Evolutionary conservation across 1,140 invertebrate species (phyloP).

Genomic region (Musca domestica): DNA sequence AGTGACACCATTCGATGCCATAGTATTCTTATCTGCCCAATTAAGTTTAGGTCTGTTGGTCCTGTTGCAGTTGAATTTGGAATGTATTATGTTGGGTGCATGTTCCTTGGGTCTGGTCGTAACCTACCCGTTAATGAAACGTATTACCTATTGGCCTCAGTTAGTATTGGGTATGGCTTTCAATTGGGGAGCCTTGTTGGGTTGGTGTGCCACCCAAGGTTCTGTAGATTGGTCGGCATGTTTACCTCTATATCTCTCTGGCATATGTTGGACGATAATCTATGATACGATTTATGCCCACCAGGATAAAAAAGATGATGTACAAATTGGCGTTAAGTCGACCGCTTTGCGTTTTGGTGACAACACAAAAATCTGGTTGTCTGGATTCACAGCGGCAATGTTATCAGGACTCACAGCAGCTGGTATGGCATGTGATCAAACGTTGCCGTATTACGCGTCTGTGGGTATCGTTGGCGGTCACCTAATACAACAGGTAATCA

Average conservation of each 20-base stretch:
- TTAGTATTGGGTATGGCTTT: slow-evolving; percentile 91
- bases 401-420: slow-evolving; percentile 62
- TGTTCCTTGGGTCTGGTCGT: slow-evolving; percentile 78
- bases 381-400: slow-evolving; percentile 72
- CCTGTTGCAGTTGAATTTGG: slow-evolving; percentile 88
- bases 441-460: slow-evolving; percentile 80
- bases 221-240: slow-evolving; percentile 68
- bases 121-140: slow-evolving; percentile 91
- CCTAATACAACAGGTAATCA: slow-evolving; percentile 71
- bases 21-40: slow-evolving; percentile 79
- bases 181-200: slow-evolving; percentile 94
- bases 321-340: slow-evolving; percentile 86
- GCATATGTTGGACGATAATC: slow-evolving; percentile 91
- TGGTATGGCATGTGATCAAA: slow-evolving; percentile 70
- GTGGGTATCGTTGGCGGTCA: slow-evolving; percentile 69
- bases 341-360: slow-evolving; percentile 89
- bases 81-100: slow-evolving; percentile 80
- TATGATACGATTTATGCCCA: slow-evolving; percentile 99
- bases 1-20: slow-evolving; percentile 70
- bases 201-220: slow-evolving; percentile 83
- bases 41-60: slow-evolving; percentile 77
- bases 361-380: slow-evolving; percentile 78
- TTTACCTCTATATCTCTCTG: slow-evolving; percentile 82
- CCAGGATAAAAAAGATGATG: slow-evolving; percentile 90
- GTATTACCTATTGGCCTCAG: slow-evolving; percentile 93